These are phyloP conservation scores for Lucifuga dentata DNA, from an alignment of 2,113 vertebrate genomes.

Conservation along the genomic window DNA sequence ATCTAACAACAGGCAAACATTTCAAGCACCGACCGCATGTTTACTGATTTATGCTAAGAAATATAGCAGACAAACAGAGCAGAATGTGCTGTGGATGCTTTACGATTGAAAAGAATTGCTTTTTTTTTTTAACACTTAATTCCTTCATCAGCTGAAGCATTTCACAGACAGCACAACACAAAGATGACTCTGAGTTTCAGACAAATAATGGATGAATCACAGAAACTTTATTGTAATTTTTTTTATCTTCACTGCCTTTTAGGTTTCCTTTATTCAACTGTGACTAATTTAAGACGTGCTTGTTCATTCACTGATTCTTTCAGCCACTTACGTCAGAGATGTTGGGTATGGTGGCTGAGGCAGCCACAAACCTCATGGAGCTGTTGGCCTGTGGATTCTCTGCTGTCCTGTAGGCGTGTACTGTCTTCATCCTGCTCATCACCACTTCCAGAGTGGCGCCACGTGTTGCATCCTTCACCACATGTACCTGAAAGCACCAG, in stretches of 20 bases:
- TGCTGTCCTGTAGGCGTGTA: slow-evolving; percentile 80
- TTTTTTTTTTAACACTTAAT: no score
- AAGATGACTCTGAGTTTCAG: no score
- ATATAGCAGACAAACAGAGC: no score
- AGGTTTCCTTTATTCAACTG: neutral
- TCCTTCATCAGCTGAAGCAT: no score
- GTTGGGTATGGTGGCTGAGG: slow-evolving; percentile 97
- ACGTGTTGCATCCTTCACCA: slow-evolving; percentile 93
- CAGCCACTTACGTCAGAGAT: slow-evolving; percentile 89
- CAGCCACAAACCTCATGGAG: slow-evolving; percentile 93
- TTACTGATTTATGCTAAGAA: no score
- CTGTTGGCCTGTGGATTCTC: slow-evolving; percentile 70
- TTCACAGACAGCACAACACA: no score
- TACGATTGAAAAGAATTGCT: no score
- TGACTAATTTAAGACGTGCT: neutral
- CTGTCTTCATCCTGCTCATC: slow-evolving; percentile 97
- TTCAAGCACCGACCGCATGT: neutral
- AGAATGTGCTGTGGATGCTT: no score
- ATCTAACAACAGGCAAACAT: slow-evolving; percentile 83
- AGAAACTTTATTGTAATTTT: no score
- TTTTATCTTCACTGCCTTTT: no score
- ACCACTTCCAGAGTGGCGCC: slow-evolving; percentile 97
- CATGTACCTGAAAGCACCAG: slow-evolving; percentile 86
- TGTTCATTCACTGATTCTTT: neutral
- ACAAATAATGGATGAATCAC: no score